Evolutionary conservation across 2,113 vertebrate species (phyloP).

Genomic region (Pterocles burchelli): DNA sequence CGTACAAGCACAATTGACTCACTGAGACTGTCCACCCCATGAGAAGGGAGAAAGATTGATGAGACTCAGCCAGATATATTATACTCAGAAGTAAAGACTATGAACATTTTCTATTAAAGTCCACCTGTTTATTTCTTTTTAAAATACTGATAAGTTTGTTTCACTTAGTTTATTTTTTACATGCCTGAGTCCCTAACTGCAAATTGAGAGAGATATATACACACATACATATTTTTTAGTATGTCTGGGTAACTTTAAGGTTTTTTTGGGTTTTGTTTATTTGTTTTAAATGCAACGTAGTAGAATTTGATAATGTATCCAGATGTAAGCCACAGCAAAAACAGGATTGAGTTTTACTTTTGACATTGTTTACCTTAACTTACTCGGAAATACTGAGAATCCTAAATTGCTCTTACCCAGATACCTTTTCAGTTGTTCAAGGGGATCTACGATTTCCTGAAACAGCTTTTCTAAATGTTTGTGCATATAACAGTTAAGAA

Average conservation of each 20-base stretch:
- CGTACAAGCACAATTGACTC: not conserved
- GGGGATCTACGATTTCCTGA: not conserved
- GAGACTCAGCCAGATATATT: not conserved
- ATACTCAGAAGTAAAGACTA: not conserved
- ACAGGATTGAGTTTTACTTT: not conserved
- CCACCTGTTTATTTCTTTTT: not conserved
- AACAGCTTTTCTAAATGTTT: not conserved
- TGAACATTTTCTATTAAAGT: not conserved
- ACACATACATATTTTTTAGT: not conserved
- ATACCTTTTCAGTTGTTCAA: not conserved
- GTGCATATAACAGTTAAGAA: not conserved
- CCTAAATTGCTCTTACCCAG: not conserved
- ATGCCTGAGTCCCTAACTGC: not conserved
- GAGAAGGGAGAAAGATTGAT: not conserved
- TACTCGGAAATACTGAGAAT: not conserved
- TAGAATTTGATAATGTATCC: not conserved
- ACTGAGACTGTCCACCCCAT: not conserved
- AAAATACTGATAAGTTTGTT: not conserved
- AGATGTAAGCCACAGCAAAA: not conserved
- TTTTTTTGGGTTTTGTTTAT: not conserved
- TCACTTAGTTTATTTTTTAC: not conserved
- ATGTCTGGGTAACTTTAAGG: not conserved
- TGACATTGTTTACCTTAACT: not conserved
- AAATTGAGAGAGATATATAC: not conserved
- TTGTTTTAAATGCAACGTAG: not conserved